phyloP scores from a whole-genome alignment of 2,888 invertebrate species.

The Aphrophora alni region DNA sequence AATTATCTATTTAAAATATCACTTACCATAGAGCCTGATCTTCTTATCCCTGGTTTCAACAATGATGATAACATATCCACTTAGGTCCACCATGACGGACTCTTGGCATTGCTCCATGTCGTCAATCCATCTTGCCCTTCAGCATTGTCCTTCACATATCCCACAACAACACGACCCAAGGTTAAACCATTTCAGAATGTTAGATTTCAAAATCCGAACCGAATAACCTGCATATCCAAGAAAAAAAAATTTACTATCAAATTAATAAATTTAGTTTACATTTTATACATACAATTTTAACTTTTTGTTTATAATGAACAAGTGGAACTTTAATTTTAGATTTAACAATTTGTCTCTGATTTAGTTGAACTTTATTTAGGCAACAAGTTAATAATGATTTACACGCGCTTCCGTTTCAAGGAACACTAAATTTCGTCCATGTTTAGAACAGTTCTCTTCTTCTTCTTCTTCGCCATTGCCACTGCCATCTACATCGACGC shows the following conservation, averaged over 20 bases:
- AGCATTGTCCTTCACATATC: neutral
- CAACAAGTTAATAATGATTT: neutral
- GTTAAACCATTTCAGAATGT: neutral
- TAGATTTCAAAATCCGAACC: neutral
- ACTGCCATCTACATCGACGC: neutral
- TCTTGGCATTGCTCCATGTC: slow-evolving; percentile 37
- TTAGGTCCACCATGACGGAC: slow-evolving; percentile 78
- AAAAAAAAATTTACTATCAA: neutral
- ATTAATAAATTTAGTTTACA: neutral
- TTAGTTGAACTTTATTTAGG: neutral
- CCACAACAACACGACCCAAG: neutral
- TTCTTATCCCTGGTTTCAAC: slow-evolving; percentile 94
- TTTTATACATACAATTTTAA: neutral
- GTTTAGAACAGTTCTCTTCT: neutral
- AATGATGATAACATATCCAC: slow-evolving; percentile 93
- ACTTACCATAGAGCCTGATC: slow-evolving; percentile 88
- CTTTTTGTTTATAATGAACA: neutral
- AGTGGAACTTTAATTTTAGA: neutral
- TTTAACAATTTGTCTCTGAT: neutral
- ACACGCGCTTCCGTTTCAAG: neutral
- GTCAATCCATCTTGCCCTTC: slow-evolving; percentile 10
- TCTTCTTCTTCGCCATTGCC: neutral
- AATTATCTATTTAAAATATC: too few species aligned
- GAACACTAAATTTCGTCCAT: neutral
- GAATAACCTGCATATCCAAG: neutral